Percentiles rank a stretch among this genome's conserved stretches.
Evolutionary conservation across 2,797 vertebrate species (phyloP).

Genomic region (Sibirionetta formosa): DNA sequence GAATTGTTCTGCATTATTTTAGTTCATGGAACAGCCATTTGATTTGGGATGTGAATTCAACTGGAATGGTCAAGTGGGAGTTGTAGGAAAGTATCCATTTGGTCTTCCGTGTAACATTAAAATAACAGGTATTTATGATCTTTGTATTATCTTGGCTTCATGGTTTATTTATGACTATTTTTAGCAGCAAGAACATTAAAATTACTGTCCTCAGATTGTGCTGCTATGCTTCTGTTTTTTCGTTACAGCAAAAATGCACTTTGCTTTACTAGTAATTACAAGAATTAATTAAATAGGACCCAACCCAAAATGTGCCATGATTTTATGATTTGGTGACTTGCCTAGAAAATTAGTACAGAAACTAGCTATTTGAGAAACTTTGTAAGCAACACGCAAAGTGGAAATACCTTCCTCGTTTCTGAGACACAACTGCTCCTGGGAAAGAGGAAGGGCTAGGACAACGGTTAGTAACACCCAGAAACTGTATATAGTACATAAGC

Average conservation of each 20-base stretch:
- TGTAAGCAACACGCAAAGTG: not conserved
- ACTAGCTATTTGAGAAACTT: not conserved
- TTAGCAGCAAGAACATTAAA: not conserved
- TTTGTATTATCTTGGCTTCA: conserved; percentile 7
- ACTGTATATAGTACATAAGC: not conserved
- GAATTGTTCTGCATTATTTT: conserved; percentile 70
- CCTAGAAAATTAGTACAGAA: not conserved
- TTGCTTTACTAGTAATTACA: not conserved
- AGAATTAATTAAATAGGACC: not conserved
- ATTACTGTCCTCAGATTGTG: not conserved
- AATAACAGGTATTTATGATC: conserved; percentile 88
- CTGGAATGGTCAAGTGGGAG: conserved; percentile 86
- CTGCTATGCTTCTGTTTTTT: not conserved
- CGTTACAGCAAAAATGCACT: not conserved
- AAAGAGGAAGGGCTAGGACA: not conserved
- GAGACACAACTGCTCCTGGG: not conserved
- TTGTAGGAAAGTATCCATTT: conserved; percentile 91
- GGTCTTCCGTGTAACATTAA: conserved; percentile 96
- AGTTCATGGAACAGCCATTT: conserved; percentile 90
- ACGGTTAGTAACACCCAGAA: not conserved
- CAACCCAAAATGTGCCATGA: not conserved
- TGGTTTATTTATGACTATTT: not conserved
- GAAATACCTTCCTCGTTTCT: not conserved
- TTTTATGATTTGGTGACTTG: not conserved
- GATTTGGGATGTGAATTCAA: conserved; percentile 89